Evolutionary conservation across 2,113 vertebrate genomes (phyloP).

Genomic region (Asarcornis scutulata): DNA sequence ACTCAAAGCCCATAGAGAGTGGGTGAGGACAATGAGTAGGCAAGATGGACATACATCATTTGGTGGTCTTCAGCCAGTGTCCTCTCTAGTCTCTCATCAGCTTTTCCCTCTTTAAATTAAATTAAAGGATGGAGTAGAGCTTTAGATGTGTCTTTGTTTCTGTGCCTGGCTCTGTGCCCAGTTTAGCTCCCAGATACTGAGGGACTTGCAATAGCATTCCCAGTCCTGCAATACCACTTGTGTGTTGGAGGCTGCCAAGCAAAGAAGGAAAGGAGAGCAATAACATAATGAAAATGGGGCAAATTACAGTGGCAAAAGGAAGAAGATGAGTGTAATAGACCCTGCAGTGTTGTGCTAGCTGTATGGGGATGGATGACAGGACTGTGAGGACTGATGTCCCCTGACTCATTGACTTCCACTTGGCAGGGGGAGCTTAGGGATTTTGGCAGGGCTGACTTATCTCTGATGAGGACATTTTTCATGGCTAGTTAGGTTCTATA

Average conservation of each 20-base stretch:
- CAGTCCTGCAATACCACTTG: too few species aligned
- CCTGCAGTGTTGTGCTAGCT: accelerated
- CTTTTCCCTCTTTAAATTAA: background rate
- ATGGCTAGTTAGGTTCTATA: background rate
- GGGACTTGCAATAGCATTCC: accelerated
- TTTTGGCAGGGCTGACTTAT: background rate
- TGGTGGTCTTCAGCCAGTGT: background rate
- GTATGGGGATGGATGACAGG: background rate
- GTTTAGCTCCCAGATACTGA: accelerated
- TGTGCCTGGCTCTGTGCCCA: background rate
- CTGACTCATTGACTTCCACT: background rate
- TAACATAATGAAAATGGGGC: background rate
- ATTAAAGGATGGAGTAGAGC: background rate
- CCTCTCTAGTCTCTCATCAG: background rate
- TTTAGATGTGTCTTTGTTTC: accelerated
- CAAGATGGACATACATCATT: background rate
- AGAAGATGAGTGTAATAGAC: background rate
- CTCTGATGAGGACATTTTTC: background rate
- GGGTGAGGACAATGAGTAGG: background rate
- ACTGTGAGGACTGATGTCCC: too few species aligned
- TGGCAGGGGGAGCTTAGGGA: background rate
- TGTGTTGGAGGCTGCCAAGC: background rate
- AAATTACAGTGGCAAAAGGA: background rate
- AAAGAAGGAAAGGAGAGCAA: background rate
- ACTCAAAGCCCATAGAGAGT: background rate